Conservation (phyloP, 2,113 vertebrate species). For the Raphicerus campestris region DNA sequence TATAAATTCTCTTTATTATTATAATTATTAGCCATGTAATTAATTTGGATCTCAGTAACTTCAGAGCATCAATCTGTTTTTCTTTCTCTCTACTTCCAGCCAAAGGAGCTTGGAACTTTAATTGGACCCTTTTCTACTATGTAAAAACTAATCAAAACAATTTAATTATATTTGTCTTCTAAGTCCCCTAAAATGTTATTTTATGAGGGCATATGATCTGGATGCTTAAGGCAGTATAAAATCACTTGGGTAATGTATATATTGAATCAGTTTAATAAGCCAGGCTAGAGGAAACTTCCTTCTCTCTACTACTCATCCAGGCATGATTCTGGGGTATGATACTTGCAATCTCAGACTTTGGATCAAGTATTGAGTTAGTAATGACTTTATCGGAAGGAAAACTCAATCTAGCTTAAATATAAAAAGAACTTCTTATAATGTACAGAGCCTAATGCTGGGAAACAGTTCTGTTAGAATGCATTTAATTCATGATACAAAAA, state of each 20-base stretch:
- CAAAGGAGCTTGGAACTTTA: background rate
- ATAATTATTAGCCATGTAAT: background rate
- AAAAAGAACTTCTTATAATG: background rate
- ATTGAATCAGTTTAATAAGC: background rate
- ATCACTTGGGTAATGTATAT: background rate
- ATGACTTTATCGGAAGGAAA: background rate
- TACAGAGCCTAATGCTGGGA: background rate
- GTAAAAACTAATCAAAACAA: background rate
- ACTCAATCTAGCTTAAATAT: background rate
- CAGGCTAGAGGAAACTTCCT: background rate
- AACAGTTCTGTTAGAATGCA: background rate
- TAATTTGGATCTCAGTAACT: background rate
- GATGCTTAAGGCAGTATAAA: background rate
- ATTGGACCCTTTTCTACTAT: background rate
- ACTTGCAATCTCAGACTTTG: background rate
- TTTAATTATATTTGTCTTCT: background rate
- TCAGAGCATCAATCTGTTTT: background rate
- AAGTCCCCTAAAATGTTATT: background rate
- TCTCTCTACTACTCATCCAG: background rate
- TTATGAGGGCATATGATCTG: background rate
- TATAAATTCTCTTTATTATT: background rate
- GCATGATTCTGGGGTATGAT: accelerated
- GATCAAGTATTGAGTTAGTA: background rate
- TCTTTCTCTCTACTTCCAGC: background rate
- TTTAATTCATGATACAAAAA: background rate